Evolutionary conservation across 2,797 vertebrate genomes (phyloP).

Genomic region (Hippoglossus hippoglossus): DNA sequence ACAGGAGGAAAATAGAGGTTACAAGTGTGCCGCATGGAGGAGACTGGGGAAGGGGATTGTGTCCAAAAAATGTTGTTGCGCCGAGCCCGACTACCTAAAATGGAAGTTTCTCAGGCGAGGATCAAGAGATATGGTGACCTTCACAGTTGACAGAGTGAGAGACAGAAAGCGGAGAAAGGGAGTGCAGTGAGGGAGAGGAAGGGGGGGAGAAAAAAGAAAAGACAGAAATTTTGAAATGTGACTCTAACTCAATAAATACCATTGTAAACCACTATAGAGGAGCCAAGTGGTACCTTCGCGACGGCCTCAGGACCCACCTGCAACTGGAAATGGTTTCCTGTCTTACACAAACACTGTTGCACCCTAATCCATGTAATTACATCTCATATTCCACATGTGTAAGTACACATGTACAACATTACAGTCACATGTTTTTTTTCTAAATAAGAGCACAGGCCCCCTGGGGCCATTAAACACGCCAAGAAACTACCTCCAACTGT

Average conservation of each 20-base stretch:
- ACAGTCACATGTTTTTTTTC: slow-evolving; percentile 45
- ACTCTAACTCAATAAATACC: slow-evolving; percentile 74
- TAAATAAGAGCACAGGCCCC: slow-evolving; percentile 35
- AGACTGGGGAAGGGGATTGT: slow-evolving; percentile 82
- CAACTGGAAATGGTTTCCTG: slow-evolving; percentile 79
- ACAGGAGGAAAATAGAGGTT: slow-evolving; percentile 78
- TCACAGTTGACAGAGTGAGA: slow-evolving; percentile 86
- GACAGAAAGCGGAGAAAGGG: slow-evolving; percentile 55
- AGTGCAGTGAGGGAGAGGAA: slow-evolving; percentile 15
- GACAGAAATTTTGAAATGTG: slow-evolving; percentile 69
- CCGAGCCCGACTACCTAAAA: slow-evolving; percentile 91
- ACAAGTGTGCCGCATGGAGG: slow-evolving; percentile 76
- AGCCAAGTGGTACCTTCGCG: slow-evolving; percentile 55
- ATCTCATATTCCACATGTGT: slow-evolving; percentile 76
- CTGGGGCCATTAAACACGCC: slow-evolving; percentile 5
- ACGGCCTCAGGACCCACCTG: slow-evolving; percentile 76
- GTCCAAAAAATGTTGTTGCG: slow-evolving; percentile 84
- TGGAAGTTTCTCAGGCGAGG: slow-evolving; percentile 91
- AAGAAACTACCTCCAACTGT: background rate
- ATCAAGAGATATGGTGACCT: slow-evolving; percentile 89
- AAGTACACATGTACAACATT: slow-evolving; percentile 79
- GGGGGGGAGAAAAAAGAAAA: slow-evolving; percentile 17
- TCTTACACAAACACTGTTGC: slow-evolving; percentile 74
- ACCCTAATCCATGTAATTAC: slow-evolving; percentile 80
- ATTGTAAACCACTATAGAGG: slow-evolving; percentile 51